Conservation (phyloP, 2,113 vertebrate genomes). For the Tyrannus savana region DNA sequence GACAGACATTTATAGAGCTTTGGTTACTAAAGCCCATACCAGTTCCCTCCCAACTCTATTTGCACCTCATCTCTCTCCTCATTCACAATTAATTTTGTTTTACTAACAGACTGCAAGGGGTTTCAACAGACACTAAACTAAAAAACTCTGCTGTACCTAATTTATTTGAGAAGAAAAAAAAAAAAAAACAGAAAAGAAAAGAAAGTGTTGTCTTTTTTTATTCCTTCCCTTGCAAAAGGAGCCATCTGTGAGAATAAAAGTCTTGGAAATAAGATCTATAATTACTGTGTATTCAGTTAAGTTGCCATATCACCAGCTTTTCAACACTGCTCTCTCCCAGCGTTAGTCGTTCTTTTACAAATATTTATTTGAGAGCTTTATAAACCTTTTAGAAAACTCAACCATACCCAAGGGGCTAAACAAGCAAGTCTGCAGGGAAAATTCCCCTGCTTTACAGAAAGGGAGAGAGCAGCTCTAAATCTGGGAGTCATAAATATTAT, state of each 20-base stretch:
- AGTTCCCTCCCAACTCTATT: neutral
- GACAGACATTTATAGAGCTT: neutral
- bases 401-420: neutral
- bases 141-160: neutral
- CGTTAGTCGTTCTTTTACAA: neutral
- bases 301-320: neutral
- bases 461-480: neutral
- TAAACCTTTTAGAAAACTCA: neutral
- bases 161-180: neutral
- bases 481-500: neutral
- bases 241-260: neutral
- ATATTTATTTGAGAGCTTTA: neutral
- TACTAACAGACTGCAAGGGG: fast-evolving
- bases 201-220: neutral
- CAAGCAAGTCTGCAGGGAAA: neutral
- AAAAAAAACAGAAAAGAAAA: too few relatives aligned
- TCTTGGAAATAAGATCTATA: neutral
- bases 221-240: neutral
- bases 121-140: neutral
- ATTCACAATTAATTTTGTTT: neutral
- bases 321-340: neutral
- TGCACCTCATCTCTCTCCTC: neutral
- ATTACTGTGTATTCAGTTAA: neutral
- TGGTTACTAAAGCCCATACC: fast-evolving
- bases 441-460: neutral